Evolutionary conservation across 1,140 invertebrate species (phyloP), one percentile per base, ranked within the genome.

Genomic region (Chelonus insularis): DNA sequence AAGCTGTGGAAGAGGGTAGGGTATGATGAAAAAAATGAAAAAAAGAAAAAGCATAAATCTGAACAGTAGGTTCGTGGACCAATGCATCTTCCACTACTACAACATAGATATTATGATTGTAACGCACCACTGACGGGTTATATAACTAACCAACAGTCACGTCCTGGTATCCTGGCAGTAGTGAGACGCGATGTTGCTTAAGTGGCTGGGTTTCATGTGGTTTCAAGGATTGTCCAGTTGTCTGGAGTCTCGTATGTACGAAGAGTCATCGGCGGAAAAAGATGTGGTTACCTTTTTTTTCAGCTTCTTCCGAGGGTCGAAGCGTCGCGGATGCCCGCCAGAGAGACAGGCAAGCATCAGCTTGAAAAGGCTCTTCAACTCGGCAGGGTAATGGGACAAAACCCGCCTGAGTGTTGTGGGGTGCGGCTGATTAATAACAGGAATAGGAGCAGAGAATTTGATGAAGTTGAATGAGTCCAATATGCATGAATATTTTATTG

Each of bases 311-410:
- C 65, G 74, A 75, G 72, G 71, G 71, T 63, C 72, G 63, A 78
- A 76, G 76, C 75, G 76, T 79, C 77, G 77, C 77, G 74, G 70
- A 67, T 77, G 74, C 77, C 76, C 77, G 77, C 77, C 76, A 79
- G 64, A 65, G 50, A 68, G 68, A 57, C 72, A 76, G 77, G 76
- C 52, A 43, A 64, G 11, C 68, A 79, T 68, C 64, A 25, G 8
- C n/a, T 2, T 9, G 29, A 60, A 67, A 66, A 75, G 74, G 70
- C 72, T 34, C 12, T 8, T 43, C 7, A 9, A 43, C 16, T 43
- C 12, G 16, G 8, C 14, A 16, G 14, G 41, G 41, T 43, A 16
- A 14, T 14, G 41, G 14, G 41, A 43, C 12, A 16, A 18, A 16
- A 18, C 12, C 12, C 41, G 41, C 41, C 41, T 18, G n/a, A n/a